Conservation (phyloP, 1,140 invertebrate species). For the Drosophila setifemur region DNA sequence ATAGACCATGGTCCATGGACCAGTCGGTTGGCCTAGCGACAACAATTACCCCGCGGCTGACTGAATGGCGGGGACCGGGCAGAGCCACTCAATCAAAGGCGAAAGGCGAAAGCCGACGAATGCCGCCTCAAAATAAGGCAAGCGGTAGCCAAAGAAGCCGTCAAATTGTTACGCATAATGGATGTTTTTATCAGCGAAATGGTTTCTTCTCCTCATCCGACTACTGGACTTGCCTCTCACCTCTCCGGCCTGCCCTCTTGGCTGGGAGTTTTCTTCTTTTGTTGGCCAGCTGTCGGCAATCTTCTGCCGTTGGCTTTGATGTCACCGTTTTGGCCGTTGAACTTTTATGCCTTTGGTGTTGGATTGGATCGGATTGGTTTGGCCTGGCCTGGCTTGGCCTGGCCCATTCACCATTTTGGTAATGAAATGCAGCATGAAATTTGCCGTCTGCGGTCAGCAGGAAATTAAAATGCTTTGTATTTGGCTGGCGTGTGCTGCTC, state of each 20-base stretch:
- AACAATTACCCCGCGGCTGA: constrained; percentile 77
- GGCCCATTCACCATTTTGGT: constrained; percentile 7
- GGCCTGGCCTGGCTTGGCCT: neutral
- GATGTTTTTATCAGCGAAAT: constrained; percentile 79
- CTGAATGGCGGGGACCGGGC: constrained; percentile 48
- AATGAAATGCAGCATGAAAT: constrained; percentile 46
- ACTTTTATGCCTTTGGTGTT: constrained; percentile 33
- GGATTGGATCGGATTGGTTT: neutral
- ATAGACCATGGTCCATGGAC: neutral
- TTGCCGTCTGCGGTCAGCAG: constrained; percentile 8
- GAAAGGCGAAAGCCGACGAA: constrained; percentile 34
- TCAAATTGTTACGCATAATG: constrained; percentile 81
- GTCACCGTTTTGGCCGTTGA: constrained; percentile 69
- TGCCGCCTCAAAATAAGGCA: constrained; percentile 22
- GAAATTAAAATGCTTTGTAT: neutral
- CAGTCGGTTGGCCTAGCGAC: constrained; percentile 41
- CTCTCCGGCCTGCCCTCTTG: neutral
- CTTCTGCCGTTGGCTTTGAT: constrained; percentile 56
- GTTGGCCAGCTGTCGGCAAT: constrained; percentile 48
- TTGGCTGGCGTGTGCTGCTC: neutral
- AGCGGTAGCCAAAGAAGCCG: constrained; percentile 75
- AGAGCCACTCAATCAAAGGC: constrained; percentile 71
- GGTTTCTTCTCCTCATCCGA: constrained; percentile 60
- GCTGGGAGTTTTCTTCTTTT: constrained; percentile 31
- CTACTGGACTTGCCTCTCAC: constrained; percentile 64